A percentile compares a stretch with the other conserved stretches of the same genome.
Conservation (phyloP, 2,888 invertebrate species). For the Boloria euphrosyne region DNA sequence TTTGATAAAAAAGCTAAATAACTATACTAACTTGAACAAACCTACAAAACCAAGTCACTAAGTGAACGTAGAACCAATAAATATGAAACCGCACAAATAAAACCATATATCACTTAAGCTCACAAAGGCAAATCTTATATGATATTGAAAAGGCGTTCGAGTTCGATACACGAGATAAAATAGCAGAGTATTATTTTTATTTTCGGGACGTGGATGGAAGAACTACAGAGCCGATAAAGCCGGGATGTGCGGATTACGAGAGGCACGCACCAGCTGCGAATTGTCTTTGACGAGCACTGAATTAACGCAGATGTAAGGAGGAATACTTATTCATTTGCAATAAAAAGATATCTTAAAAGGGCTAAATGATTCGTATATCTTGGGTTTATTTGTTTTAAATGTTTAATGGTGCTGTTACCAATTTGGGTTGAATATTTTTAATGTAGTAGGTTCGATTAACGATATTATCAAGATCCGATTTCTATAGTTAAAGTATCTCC, state of each 20-base stretch:
- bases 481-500: too few species aligned
- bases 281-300: background rate
- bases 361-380: too few species aligned
- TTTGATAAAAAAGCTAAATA: too few species aligned
- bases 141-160: constrained; percentile 9
- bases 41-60: background rate
- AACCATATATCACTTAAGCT: constrained; percentile 11
- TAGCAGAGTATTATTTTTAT: constrained; percentile 14
- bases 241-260: constrained; percentile 3
- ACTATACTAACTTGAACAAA: too few species aligned
- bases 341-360: background rate
- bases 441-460: too few species aligned
- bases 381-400: too few species aligned
- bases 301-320: background rate
- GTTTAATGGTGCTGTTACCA: too few species aligned
- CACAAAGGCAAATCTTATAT: constrained; percentile 10
- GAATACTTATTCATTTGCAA: background rate
- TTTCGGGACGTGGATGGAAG: constrained; percentile 7
- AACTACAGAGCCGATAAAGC: background rate
- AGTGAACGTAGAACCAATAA: too few species aligned
- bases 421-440: too few species aligned
- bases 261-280: background rate
- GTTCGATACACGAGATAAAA: constrained; percentile 11
- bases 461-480: too few species aligned
- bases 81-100: background rate